Evolutionary conservation across 2,888 invertebrate species (phyloP).

Genomic region (Apamea anceps): DNA sequence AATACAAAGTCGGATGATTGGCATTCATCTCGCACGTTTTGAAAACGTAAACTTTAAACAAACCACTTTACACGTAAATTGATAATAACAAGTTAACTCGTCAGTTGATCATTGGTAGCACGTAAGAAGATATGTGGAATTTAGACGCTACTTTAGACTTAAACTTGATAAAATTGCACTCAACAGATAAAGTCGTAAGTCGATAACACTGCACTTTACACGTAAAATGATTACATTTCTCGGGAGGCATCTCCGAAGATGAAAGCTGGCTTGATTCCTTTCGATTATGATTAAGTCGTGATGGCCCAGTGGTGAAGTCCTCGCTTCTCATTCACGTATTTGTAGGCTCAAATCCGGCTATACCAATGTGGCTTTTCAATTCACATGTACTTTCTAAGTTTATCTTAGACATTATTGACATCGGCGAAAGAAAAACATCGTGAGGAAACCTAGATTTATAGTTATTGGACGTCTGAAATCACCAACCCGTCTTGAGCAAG

Average conservation of each 20-base stretch:
- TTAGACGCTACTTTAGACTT: neutral
- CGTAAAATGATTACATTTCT: slow-evolving; percentile 9
- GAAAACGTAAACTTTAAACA: neutral
- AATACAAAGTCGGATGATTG: neutral
- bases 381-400: too few relatives aligned
- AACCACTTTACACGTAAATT: slow-evolving; percentile 31
- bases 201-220: slow-evolving; percentile 42
- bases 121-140: slow-evolving; percentile 28
- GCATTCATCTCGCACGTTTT: neutral
- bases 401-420: too few relatives aligned
- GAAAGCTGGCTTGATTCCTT: neutral
- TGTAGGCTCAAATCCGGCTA: too few relatives aligned
- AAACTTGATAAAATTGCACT: slow-evolving; percentile 32
- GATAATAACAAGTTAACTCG: slow-evolving; percentile 19
- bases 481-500: too few relatives aligned
- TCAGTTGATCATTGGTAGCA: slow-evolving; percentile 14
- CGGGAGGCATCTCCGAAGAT: neutral
- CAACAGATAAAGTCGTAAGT: slow-evolving; percentile 33
- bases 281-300: neutral
- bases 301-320: neutral
- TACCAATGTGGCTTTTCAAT: too few relatives aligned
- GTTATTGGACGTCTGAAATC: too few relatives aligned
- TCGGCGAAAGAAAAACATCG: too few relatives aligned
- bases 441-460: too few relatives aligned
- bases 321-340: neutral